Conservation (phyloP, 2,888 invertebrate genomes). For the Therioaphis trifolii region DNA sequence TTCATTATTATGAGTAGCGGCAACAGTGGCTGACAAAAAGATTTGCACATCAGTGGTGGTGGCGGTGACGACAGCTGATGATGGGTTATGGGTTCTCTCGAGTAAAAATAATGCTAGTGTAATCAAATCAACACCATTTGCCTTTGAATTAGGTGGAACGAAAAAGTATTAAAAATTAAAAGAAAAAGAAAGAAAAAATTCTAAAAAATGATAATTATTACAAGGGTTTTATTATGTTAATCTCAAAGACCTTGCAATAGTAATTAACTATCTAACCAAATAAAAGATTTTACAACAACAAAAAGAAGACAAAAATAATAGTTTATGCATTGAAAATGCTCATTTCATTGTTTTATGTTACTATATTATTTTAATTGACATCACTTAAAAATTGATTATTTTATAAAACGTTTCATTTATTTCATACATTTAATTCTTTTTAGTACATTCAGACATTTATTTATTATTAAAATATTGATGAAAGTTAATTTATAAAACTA, state of each 20-base stretch:
- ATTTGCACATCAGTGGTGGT: neutral
- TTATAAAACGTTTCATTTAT: too few relatives aligned
- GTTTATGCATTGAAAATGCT: too few relatives aligned
- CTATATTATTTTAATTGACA: too few relatives aligned
- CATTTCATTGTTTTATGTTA: too few relatives aligned
- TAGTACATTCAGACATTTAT: too few relatives aligned
- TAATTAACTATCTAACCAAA: conserved; percentile 3
- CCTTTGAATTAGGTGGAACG: neutral
- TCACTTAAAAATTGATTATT: too few relatives aligned
- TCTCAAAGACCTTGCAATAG: conserved; percentile 14
- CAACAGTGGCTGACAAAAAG: neutral
- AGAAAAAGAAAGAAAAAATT: neutral
- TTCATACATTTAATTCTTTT: too few relatives aligned
- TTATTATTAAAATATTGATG: too few relatives aligned
- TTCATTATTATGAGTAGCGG: neutral
- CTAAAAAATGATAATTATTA: conserved; percentile 22
- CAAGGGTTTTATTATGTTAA: conserved; percentile 49
- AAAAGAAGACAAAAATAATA: too few relatives aligned
- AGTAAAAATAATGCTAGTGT: neutral
- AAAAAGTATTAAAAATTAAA: neutral
- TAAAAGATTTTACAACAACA: conserved; percentile 2
- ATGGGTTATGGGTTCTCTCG: neutral
- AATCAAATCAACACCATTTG: neutral
- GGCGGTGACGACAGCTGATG: neutral
- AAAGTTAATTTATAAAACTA: too few relatives aligned